Percentiles rank a stretch among this genome's conserved stretches.
phyloP scores from a whole-genome alignment of 2,113 vertebrate genomes.

The Phalacrocorax pelagicus region DNA sequence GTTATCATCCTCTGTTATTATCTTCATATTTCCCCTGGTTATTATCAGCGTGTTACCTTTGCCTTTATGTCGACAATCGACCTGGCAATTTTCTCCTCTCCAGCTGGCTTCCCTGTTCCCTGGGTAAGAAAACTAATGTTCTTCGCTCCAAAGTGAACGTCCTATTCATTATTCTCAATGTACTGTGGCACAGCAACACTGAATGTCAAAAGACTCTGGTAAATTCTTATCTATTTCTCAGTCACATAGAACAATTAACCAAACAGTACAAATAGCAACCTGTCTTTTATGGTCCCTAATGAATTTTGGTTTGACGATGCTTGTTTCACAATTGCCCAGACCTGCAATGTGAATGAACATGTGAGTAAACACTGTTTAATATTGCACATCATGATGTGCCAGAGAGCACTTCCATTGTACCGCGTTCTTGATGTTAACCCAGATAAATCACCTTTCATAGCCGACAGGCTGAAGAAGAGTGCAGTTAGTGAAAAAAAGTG shows the following conservation, averaged over 20 bases:
- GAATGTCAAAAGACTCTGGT: background rate
- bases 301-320: background rate
- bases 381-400: background rate
- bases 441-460: background rate
- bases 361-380: background rate
- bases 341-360: background rate
- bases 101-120: conserved; percentile 20
- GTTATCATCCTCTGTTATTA: conserved; percentile 55
- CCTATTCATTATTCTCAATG: conserved; percentile 45
- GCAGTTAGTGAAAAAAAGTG: background rate
- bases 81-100: conserved; percentile 57
- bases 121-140: conserved; percentile 42
- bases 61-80: conserved; percentile 12
- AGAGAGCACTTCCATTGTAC: background rate
- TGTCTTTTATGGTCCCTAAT: background rate
- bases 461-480: background rate
- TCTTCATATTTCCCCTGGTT: conserved; percentile 52
- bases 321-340: background rate
- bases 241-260: conserved; percentile 20
- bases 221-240: conserved; percentile 33
- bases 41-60: conserved; percentile 40
- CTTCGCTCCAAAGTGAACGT: background rate
- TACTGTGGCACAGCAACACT: conserved; percentile 4
- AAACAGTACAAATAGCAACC: background rate
- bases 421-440: background rate